Percentiles rank a stretch among this genome's conserved stretches.
phyloP scores from a whole-genome alignment of 2,113 vertebrate genomes.

The Tupaia tana region DNA sequence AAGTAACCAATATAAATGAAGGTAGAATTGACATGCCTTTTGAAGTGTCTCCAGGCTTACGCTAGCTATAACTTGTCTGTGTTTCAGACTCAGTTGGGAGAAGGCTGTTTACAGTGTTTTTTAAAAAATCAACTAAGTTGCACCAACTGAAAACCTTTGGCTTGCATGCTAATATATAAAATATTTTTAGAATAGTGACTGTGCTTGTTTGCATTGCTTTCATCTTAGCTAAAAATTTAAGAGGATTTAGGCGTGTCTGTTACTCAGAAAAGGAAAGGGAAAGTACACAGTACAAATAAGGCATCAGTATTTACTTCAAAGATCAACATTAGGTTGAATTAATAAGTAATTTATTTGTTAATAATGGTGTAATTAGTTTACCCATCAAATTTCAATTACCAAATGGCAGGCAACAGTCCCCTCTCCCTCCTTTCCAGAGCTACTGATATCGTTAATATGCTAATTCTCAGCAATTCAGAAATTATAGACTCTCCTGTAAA shows the following conservation, averaged over 20 bases:
- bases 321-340: slow-evolving; percentile 68
- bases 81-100: slow-evolving; percentile 65
- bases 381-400: slow-evolving; percentile 87
- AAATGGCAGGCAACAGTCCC: slow-evolving; percentile 79
- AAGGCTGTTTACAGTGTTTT: slow-evolving; percentile 69
- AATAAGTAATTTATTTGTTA: slow-evolving; percentile 76
- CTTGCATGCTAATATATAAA: slow-evolving; percentile 64
- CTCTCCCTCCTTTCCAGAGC: slow-evolving; percentile 77
- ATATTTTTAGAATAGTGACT: slow-evolving; percentile 58
- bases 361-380: slow-evolving; percentile 85
- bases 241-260: slow-evolving; percentile 49
- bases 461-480: slow-evolving; percentile 76
- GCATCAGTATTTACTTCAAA: slow-evolving; percentile 75
- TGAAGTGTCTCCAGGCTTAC: slow-evolving; percentile 74
- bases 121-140: slow-evolving; percentile 70
- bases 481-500: slow-evolving; percentile 67
- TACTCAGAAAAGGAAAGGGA: slow-evolving; percentile 32
- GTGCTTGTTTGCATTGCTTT: slow-evolving; percentile 26
- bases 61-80: slow-evolving; percentile 68
- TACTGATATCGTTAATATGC: slow-evolving; percentile 79
- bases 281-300: slow-evolving; percentile 3
- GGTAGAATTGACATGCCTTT: slow-evolving; percentile 75
- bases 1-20: slow-evolving; percentile 78
- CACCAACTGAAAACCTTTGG: slow-evolving; percentile 66
- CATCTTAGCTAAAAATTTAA: neutral